Conservation (phyloP, 2,888 invertebrate species). For the Argyra leucocephala region DNA sequence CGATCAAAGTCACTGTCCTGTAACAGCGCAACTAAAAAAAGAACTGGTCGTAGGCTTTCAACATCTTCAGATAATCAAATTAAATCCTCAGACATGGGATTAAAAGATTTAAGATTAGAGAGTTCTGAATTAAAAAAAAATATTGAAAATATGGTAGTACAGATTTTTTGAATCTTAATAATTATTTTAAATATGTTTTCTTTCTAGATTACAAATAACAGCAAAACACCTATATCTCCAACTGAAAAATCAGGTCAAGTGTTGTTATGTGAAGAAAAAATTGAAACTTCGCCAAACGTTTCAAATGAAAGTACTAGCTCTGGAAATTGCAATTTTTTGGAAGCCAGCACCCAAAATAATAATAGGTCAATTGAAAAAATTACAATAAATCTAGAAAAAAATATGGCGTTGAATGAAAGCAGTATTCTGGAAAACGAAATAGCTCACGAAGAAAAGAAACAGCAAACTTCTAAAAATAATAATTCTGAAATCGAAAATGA, state of each 20-base stretch:
- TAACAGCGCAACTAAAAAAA: conserved; percentile 31
- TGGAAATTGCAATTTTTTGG: not conserved
- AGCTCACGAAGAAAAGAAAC: not conserved
- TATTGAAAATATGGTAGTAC: not conserved
- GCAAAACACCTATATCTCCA: not conserved
- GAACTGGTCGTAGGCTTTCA: conserved; percentile 14
- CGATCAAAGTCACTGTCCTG: conserved; percentile 18
- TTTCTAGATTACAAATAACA: not conserved
- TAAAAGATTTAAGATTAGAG: not conserved
- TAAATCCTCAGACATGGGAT: conserved; percentile 10
- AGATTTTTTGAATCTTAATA: too few relatives aligned
- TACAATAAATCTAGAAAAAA: not conserved
- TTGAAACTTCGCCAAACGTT: conserved; percentile 36
- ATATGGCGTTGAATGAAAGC: not conserved
- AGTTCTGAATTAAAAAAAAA: not conserved
- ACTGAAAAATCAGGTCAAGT: conserved; percentile 37
- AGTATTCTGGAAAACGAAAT: not conserved
- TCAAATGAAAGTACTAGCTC: not conserved
- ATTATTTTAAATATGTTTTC: not conserved
- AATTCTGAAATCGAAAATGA: not conserved
- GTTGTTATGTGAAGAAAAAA: conserved; percentile 47
- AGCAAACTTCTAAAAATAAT: not conserved
- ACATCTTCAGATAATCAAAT: conserved; percentile 14
- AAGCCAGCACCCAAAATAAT: not conserved
- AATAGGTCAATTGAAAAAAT: not conserved